phyloP scores from a whole-genome alignment of 1,140 invertebrate genomes.

The Apis cerana region DNA sequence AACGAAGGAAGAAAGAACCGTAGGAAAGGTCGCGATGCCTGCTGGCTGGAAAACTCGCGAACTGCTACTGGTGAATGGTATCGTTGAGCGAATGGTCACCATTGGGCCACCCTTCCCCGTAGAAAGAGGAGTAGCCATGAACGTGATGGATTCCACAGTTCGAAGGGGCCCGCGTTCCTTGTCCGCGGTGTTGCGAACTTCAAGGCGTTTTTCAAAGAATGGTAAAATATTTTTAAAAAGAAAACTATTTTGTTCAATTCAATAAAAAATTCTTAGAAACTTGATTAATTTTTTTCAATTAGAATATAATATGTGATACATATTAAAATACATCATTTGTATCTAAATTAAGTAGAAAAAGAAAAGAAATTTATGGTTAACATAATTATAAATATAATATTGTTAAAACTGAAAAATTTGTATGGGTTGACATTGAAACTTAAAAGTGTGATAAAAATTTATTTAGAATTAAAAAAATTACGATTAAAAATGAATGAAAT shows the following conservation, averaged over 20 bases:
- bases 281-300: neutral
- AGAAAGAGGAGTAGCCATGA: slow-evolving; percentile 59
- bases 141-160: slow-evolving; percentile 71
- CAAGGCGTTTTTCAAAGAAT: slow-evolving; percentile 21
- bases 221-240: neutral
- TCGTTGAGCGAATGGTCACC: slow-evolving; percentile 40
- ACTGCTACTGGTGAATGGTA: slow-evolving; percentile 58
- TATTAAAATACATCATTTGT: too few species aligned
- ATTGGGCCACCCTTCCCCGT: slow-evolving; percentile 54
- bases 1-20: neutral
- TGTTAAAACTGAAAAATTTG: too few species aligned
- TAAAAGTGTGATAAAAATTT: too few species aligned
- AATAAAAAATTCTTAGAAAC: neutral
- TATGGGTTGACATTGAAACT: too few species aligned
- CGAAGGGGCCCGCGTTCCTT: slow-evolving; percentile 51
- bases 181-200: slow-evolving; percentile 36
- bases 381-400: too few species aligned
- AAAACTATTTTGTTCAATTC: neutral
- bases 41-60: slow-evolving; percentile 63
- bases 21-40: slow-evolving; percentile 8
- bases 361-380: neutral
- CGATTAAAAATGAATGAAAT: neutral
- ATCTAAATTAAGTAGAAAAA: neutral
- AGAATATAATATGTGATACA: neutral
- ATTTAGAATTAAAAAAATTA: neutral